Evolutionary conservation across 2,113 vertebrate species (phyloP).

Genomic region (Corythornis madagascariensis): DNA sequence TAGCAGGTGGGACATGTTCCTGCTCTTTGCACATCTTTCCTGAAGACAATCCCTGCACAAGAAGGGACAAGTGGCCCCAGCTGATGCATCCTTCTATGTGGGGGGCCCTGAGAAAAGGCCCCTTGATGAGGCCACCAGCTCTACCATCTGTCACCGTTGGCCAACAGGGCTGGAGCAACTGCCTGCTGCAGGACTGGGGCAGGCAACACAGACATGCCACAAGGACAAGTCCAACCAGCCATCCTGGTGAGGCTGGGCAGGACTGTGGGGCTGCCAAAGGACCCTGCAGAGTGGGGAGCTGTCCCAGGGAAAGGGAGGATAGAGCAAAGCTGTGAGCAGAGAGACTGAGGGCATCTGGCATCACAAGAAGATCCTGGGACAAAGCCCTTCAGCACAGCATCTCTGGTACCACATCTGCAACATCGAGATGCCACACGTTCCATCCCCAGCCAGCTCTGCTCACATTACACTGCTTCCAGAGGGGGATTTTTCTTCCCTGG

Average conservation of each 20-base stretch:
- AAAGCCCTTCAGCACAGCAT: not conserved
- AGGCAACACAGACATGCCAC: not conserved
- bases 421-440: not conserved
- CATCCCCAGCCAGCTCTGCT: not conserved
- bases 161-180: constrained; percentile 43
- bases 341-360: not conserved
- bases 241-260: not conserved
- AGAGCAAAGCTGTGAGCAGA: not conserved
- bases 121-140: not conserved
- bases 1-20: not conserved
- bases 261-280: not conserved
- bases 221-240: not conserved
- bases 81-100: fast-evolving
- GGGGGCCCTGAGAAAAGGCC: not conserved
- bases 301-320: not conserved
- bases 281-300: not conserved
- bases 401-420: not conserved
- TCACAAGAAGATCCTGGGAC: not conserved
- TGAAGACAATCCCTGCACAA: not conserved
- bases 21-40: not conserved
- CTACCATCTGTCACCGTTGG: constrained; percentile 67
- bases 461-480: not conserved
- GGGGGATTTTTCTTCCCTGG: not conserved
- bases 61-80: not conserved
- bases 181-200: not conserved